Conservation (phyloP, 2,888 invertebrate genomes). For the Balanococcus diminutus region DNA sequence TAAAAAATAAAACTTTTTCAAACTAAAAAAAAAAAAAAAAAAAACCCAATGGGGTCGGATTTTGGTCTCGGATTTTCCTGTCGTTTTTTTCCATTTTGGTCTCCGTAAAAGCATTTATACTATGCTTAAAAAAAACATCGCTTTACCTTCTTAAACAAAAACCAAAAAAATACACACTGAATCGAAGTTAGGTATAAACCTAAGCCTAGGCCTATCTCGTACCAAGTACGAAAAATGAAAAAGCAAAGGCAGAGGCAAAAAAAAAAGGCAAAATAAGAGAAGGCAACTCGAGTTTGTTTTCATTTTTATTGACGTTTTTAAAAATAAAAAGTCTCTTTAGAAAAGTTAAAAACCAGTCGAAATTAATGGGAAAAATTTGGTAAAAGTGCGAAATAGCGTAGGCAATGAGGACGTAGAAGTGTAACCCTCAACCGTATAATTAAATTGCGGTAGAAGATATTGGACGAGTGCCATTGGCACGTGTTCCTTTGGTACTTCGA, state of each 20-base stretch:
- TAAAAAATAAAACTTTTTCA: too few species aligned
- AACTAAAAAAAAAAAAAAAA: too few species aligned
- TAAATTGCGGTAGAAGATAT: constrained; percentile 49
- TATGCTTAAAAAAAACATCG: too few species aligned
- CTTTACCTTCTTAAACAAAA: too few species aligned
- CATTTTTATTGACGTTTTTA: constrained; percentile 35
- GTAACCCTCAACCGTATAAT: constrained; percentile 51
- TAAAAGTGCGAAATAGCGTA: constrained; percentile 35
- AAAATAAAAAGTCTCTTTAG: constrained; percentile 23
- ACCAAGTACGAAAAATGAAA: not conserved
- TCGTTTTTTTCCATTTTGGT: too few species aligned
- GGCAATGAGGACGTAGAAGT: constrained; percentile 2
- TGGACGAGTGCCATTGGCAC: constrained; percentile 52
- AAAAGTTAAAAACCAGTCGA: constrained; percentile 36
- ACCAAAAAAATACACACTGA: not conserved
- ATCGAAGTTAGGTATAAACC: not conserved
- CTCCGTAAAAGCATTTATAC: too few species aligned
- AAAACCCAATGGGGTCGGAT: too few species aligned
- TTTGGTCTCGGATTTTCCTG: too few species aligned
- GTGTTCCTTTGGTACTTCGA: constrained; percentile 45
- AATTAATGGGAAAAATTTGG: constrained; percentile 46
- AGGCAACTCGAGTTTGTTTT: constrained; percentile 22
- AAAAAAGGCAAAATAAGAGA: not conserved
- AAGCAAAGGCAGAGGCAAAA: not conserved
- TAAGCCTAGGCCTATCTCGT: not conserved